Evolutionary conservation across 2,797 vertebrate genomes (phyloP).

Genomic region (Neoniphon sammara): DNA sequence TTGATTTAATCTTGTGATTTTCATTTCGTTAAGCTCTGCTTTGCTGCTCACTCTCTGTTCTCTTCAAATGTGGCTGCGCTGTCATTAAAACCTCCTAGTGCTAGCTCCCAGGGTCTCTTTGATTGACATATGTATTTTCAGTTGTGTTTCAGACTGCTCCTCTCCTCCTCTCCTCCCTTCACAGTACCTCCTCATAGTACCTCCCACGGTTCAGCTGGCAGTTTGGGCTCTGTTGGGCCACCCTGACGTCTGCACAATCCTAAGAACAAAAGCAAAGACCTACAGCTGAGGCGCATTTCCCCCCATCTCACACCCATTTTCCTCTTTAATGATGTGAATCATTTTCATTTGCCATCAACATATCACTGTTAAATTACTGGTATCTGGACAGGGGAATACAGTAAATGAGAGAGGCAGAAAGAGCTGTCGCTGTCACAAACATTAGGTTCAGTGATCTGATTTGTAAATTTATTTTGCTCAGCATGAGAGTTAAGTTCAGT

Average conservation of each 20-base stretch:
- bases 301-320: slow-evolving; percentile 28
- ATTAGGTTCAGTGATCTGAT: slow-evolving; percentile 51
- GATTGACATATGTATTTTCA: slow-evolving; percentile 42
- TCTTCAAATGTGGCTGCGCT: slow-evolving; percentile 11
- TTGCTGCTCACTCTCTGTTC: neutral
- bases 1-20: slow-evolving; percentile 41
- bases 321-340: slow-evolving; percentile 24
- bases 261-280: slow-evolving; percentile 1
- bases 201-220: slow-evolving; percentile 62
- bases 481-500: slow-evolving; percentile 41
- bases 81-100: slow-evolving; percentile 1
- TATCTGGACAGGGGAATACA: slow-evolving; percentile 36
- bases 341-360: slow-evolving; percentile 41
- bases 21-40: slow-evolving; percentile 44
- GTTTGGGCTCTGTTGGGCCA: slow-evolving; percentile 55
- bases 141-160: slow-evolving; percentile 48
- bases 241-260: slow-evolving; percentile 5
- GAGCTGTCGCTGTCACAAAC: slow-evolving; percentile 48
- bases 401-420: slow-evolving; percentile 25
- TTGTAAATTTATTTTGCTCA: slow-evolving; percentile 42
- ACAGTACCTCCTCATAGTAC: neutral
- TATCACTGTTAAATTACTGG: slow-evolving; percentile 32
- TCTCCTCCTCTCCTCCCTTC: slow-evolving; percentile 26
- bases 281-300: neutral
- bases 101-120: neutral